Conservation (phyloP, 2,113 vertebrate species). For the Tetrax tetrax region DNA sequence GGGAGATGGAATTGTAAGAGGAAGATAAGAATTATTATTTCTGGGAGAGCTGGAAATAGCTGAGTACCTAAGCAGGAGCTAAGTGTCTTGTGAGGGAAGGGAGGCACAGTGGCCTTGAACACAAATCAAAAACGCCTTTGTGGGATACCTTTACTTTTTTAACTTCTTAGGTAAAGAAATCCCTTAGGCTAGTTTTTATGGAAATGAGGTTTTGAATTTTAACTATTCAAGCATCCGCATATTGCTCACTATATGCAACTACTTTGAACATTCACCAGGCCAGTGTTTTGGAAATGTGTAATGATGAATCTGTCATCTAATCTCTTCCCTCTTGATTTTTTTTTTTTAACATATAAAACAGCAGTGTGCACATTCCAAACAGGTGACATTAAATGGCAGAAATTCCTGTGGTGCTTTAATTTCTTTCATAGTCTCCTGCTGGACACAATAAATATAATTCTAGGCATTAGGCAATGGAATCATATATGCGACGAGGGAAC, state of each 20-base stretch:
- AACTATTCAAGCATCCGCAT: not conserved
- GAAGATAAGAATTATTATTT: not conserved
- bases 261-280: not conserved
- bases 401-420: not conserved
- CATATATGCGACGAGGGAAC: rapidly evolving
- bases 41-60: not conserved
- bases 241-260: not conserved
- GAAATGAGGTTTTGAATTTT: not conserved
- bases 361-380: not conserved
- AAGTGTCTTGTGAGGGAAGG: not conserved
- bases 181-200: not conserved
- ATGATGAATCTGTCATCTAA: not conserved
- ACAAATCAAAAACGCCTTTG: not conserved
- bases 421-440: not conserved
- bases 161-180: not conserved
- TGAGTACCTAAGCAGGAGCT: not conserved
- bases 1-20: not conserved
- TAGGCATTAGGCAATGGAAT: not conserved
- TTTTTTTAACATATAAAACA: not conserved
- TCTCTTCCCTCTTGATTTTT: not conserved
- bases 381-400: not conserved
- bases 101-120: not conserved
- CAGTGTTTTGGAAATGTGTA: not conserved
- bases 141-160: not conserved
- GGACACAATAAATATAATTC: not conserved